Conservation (phyloP, 2,888 invertebrate species). For the Sinohyriopsis cumingii region DNA sequence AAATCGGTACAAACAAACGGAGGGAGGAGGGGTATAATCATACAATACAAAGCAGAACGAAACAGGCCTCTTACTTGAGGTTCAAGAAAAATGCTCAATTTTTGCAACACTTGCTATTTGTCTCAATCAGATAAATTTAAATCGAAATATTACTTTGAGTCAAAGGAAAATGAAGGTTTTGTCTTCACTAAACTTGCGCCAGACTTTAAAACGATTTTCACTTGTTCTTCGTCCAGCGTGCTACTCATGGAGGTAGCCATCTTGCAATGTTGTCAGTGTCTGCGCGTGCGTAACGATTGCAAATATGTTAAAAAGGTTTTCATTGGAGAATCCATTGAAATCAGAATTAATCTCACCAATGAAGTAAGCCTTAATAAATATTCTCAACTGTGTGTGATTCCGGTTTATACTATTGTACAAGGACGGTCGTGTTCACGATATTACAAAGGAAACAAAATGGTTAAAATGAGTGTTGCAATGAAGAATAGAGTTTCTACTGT, state of each 20-base stretch:
- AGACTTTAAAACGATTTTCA: constrained; percentile 37
- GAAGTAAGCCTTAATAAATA: too few species aligned
- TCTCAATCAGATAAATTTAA: neutral
- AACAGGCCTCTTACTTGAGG: too few species aligned
- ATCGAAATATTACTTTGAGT: constrained; percentile 34
- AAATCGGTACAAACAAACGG: too few species aligned
- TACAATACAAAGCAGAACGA: too few species aligned
- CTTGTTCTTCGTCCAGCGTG: constrained; percentile 29
- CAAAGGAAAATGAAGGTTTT: constrained; percentile 47
- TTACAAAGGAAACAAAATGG: constrained; percentile 14
- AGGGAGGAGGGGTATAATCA: too few species aligned
- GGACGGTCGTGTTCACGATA: neutral
- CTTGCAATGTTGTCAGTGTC: constrained; percentile 4
- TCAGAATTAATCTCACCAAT: too few species aligned
- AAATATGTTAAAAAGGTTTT: too few species aligned
- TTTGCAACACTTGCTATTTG: too few species aligned
- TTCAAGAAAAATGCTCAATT: too few species aligned
- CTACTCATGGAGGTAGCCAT: constrained; percentile 42
- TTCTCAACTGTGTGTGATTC: too few species aligned
- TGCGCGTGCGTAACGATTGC: neutral
- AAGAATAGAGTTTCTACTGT: constrained; percentile 79
- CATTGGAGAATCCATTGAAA: too few species aligned
- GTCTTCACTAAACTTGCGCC: constrained; percentile 47
- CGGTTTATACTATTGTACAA: too few species aligned
- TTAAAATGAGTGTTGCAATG: constrained; percentile 73